Percentiles rank a stretch among this genome's conserved stretches.
Evolutionary conservation across 2,113 vertebrate genomes (phyloP).

Genomic region (Lontra canadensis): DNA sequence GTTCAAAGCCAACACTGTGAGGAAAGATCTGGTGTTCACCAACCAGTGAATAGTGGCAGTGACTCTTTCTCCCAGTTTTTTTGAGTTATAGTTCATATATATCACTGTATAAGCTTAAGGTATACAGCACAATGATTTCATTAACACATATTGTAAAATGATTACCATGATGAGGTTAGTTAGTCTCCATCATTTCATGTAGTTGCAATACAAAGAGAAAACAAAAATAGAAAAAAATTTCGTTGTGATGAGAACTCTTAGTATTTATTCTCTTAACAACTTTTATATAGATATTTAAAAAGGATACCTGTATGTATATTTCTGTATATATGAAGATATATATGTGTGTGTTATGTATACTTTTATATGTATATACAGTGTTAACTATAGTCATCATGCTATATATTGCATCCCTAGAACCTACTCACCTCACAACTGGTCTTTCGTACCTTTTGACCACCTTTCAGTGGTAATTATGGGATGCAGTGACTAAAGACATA

Average conservation of each 20-base stretch:
- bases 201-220: not conserved
- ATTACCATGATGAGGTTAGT: not conserved
- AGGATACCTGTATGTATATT: not conserved
- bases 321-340: not conserved
- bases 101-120: not conserved
- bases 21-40: not conserved
- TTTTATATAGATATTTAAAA: not conserved
- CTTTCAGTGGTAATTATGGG: not conserved
- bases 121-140: not conserved
- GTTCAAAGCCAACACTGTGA: not conserved
- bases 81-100: not conserved
- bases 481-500: not conserved
- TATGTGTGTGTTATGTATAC: too few relatives aligned
- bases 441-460: not conserved
- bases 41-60: not conserved
- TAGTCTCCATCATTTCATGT: not conserved
- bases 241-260: not conserved
- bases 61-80: not conserved
- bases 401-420: not conserved
- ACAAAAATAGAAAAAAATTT: not conserved
- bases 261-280: not conserved
- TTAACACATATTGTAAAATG: not conserved
- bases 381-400: not conserved
- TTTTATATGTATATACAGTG: too few relatives aligned
- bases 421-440: not conserved